Evolutionary conservation across 2,113 vertebrate genomes (phyloP), one percentile per base, ranked within the genome.

Genomic region (Stegostoma tigrinum): DNA sequence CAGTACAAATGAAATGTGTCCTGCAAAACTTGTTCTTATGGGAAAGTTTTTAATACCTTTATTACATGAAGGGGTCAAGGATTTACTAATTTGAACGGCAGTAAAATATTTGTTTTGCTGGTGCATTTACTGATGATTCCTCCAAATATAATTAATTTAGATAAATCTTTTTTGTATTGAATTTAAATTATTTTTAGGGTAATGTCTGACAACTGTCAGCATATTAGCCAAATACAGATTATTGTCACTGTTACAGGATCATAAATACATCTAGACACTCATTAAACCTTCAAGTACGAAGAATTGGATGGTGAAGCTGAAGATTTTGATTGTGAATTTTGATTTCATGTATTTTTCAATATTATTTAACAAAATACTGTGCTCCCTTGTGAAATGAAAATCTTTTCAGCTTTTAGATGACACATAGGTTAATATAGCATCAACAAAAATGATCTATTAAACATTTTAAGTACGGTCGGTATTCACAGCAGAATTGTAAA

Each of bases 401-500:
- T 27, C 68, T 66, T 95, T 95, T 68, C 93, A 34, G 93, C 48
- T 95, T 95, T 72, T 48, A 48, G 94, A 95, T 15, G 10, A 38
- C 38, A 45, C 19, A 4, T 30, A 70, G 24, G 10, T 95, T 95
- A 93, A 27, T 42, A 30, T 48, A 94, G 23, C 66, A 45, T 72
- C 42, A 52, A 95, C 24, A 72, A 95, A 95, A 52, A 95, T 95
- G 67, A 52, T 52, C 64, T 42, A 94, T 94, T 23, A 38, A 94
- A 67, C 52, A 67, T 70, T 94, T 72, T 30, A 30, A 42, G 23
- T 95, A 19, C 15, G 52, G 38, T 67, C 5, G 67, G 72, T 94
- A 48, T 72, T 4, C 72, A 68, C 12, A 42, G 64, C 38, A 67
- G 19, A 68, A 42, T 42, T 67, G 66, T 68, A 70, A 23, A 95